These are phyloP conservation scores for Desmophyllum pertusum DNA, from an alignment of 92 coral and sea anemone genomes.

Conservation along the genomic window DNA sequence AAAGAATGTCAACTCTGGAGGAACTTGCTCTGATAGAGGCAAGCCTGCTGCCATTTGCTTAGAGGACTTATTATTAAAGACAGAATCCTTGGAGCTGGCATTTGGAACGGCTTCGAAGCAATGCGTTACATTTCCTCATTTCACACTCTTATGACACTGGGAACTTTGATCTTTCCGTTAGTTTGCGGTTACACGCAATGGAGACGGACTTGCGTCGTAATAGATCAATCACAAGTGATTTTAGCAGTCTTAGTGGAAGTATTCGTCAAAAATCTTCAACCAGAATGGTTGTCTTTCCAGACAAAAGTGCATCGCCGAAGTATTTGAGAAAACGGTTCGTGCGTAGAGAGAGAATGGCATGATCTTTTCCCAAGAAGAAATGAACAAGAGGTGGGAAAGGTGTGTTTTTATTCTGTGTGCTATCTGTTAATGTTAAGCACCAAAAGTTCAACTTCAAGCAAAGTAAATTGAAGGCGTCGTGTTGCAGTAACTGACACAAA, in stretches of 20 bases:
- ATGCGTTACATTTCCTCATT: slow-evolving; percentile 69
- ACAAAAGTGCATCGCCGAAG: slow-evolving; percentile 45
- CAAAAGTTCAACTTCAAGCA: slow-evolving; percentile 38
- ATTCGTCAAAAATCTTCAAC: slow-evolving; percentile 72
- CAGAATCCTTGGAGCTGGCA: slow-evolving; percentile 58
- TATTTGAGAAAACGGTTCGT: slow-evolving; percentile 43
- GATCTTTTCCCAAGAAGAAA: not conserved
- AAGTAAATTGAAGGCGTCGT: slow-evolving; percentile 30
- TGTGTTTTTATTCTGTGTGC: slow-evolving; percentile 48
- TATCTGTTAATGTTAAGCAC: slow-evolving; percentile 60
- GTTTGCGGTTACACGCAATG: slow-evolving; percentile 67
- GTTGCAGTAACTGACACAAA: slow-evolving; percentile 36
- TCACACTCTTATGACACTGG: slow-evolving; percentile 67
- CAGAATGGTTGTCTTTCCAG: slow-evolving; percentile 60
- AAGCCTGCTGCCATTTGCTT: slow-evolving; percentile 55
- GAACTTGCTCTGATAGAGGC: slow-evolving; percentile 54
- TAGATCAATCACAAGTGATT: slow-evolving; percentile 54
- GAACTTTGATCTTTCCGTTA: slow-evolving; percentile 53
- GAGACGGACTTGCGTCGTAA: slow-evolving; percentile 66
- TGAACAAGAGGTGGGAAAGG: slow-evolving; percentile 56
- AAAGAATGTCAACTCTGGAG: slow-evolving; percentile 58
- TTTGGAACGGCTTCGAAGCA: slow-evolving; percentile 53
- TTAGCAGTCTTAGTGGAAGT: slow-evolving; percentile 64
- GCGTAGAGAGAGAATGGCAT: slow-evolving; percentile 57
- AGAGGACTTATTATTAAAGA: slow-evolving; percentile 70